Percentiles rank a stretch among this genome's conserved stretches.
These are phyloP conservation scores for Acridotheres tristis DNA, from an alignment of 2,797 vertebrate species.

Conservation along the genomic window DNA sequence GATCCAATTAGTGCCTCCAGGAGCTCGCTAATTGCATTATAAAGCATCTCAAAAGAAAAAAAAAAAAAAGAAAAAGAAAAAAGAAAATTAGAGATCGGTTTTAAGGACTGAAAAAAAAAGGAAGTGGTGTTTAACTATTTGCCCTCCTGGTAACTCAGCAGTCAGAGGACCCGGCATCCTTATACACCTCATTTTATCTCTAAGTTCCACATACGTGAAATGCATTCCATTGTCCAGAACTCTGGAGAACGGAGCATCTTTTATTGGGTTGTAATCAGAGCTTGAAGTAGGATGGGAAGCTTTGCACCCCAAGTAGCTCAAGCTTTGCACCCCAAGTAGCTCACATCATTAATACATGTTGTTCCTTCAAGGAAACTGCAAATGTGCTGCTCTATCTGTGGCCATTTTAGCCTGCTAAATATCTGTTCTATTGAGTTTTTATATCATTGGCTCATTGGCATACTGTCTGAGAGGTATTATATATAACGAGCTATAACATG, in stretches of 20 bases:
- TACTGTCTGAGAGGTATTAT: neutral
- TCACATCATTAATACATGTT: rapidly evolving
- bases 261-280: neutral
- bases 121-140: slow-evolving; percentile 20
- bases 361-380: neutral
- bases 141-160: neutral
- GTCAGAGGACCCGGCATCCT: neutral
- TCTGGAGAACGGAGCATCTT: neutral
- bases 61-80: neutral
- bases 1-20: slow-evolving; percentile 69
- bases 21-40: slow-evolving; percentile 69
- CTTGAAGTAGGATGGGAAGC: neutral
- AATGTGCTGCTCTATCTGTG: neutral
- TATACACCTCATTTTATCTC: neutral
- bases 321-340: neutral
- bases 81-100: slow-evolving; percentile 11
- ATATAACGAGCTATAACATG: slow-evolving; percentile 16
- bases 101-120: neutral
- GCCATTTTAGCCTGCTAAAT: neutral
- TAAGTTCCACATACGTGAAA: neutral
- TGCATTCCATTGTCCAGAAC: neutral
- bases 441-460: neutral
- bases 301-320: neutral
- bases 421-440: neutral
- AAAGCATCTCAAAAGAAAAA: slow-evolving; percentile 35